Base-by-base conservation (phyloP, 2,888 invertebrate species). In the Trissolcus brochymenae region DNA sequence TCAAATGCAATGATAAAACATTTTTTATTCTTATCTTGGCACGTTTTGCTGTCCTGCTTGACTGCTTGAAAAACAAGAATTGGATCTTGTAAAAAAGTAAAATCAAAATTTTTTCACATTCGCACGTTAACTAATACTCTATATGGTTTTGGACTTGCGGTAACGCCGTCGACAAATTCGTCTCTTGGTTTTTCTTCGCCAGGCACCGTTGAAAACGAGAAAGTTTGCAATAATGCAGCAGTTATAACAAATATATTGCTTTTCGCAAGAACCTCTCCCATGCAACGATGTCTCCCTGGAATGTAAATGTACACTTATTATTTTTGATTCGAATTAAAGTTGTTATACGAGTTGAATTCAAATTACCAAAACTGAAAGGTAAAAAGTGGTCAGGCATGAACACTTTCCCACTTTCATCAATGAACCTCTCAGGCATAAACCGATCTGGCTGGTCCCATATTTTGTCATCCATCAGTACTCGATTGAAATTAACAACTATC, bases 171-270 rank as follows among this genome's bases (percentile, higher is more conserved):
- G 0, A 93, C 90, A 50, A 94, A 93, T 25, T 92, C 91, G 16
- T 92, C 90, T 3, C 93, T 91, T 0, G 95, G 95, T 72, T 92
- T 88, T 0, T 90, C 88, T 76, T 93, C 91, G 0, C 93, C 94
- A 0, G 94, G 93, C 0, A 92, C 91, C 0, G 93, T 90, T 1
- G 91, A 87, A 84, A 96, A 93, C 4, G 91, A 91, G 82, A 94
- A 96, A 82, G 91, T 92, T 87, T 96, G 96, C 81, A 96, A 89
- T 81, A 96, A 90, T 0, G 93, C 91, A 0, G 95, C 92, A 0
- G 92, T 93, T 82, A 96, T 94, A 40, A 95, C 87, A 84, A 96
- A 96, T 60, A 96, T 91, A 83, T 95, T 96, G 81, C 94, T 94
- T 82, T 93, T 93, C 0, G 94, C 94, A 78, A 96, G 88, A 0